Evolutionary conservation across 2,888 invertebrate genomes (phyloP), one percentile per base, ranked within the genome.

Genomic region (Acanthosoma haemorrhoidale): DNA sequence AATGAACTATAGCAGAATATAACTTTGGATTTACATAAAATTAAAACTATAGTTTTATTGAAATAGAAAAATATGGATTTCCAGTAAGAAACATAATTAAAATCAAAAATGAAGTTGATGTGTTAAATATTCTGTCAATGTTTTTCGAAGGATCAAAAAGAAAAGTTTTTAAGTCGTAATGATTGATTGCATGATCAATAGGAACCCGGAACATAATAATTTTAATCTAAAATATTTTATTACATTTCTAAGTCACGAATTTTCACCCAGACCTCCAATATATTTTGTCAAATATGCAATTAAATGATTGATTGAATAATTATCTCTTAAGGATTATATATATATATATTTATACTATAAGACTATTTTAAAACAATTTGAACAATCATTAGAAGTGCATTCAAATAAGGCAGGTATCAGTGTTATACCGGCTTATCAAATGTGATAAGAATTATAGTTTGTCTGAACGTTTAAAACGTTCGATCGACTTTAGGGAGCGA

Each of bases 371-470:
- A 6, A 36, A 36, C 61, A 21, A 60, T 36, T n/a, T 6, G 61
- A 61, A 61, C 61, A 61, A 61, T 61, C 61, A 61, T 61, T 36
- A 59, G 36, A 13, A 41, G 61, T 36, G 61, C 36, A 36, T 36
- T 18, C 8, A 25, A 36, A 25, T 21, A 21, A n/a, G 21, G 2
- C 61, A n/a, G 21, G 5, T 21, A 1, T 0, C 16, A 4, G 8
- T 8, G n/a, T 16, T 6, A 13, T 43, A 43, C 34, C 18, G 15
- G 15, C 60, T 36, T 59, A 16, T 59, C 59, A 32, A 59, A 13
- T 16, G 60, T 60, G 38, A 61, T 38, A 36, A 58, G 31, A 13
- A 11, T 2, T 43, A 13, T 43, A 43, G 21, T 4, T 11, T 36
- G 2, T 61, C n/a, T 36, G 4, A 1, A n/a, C 21, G 2, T 61